phyloP scores from a whole-genome alignment of 2,797 vertebrate genomes.

The Anolis apletophallus region DNA sequence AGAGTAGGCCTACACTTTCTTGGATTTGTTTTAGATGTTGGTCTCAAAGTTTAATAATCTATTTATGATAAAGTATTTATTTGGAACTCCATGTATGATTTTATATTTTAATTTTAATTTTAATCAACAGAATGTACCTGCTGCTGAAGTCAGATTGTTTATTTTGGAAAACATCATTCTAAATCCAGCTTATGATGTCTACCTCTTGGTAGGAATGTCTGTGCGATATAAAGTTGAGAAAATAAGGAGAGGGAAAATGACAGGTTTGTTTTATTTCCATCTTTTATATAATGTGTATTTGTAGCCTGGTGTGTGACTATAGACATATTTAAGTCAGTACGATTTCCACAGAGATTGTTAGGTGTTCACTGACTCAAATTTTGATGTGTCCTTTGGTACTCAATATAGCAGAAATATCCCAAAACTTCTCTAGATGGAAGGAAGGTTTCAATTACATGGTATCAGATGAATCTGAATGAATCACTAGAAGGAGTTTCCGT shows the following conservation, averaged over 20 bases:
- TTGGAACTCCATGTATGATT: constrained; percentile 17
- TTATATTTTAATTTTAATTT: constrained; percentile 14
- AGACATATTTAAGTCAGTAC: background rate
- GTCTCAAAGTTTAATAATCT: background rate
- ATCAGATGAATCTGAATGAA: background rate
- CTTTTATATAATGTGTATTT: background rate
- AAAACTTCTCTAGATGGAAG: background rate
- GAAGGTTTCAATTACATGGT: background rate
- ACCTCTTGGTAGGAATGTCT: constrained; percentile 90
- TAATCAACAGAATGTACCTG: constrained; percentile 85
- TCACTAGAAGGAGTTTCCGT: background rate
- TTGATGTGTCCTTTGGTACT: constrained; percentile 2
- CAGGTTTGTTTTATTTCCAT: constrained; percentile 80
- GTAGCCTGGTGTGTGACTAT: background rate
- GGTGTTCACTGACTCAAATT: background rate
- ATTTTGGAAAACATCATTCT: constrained; percentile 97
- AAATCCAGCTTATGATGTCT: constrained; percentile 89
- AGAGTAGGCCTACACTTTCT: no score
- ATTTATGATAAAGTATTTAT: background rate
- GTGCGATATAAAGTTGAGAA: constrained; percentile 93
- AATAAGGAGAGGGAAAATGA: constrained; percentile 92
- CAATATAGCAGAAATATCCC: background rate
- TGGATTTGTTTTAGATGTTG: no score
- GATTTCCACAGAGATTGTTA: background rate
- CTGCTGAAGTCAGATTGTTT: constrained; percentile 92